Evolutionary conservation across 2,888 invertebrate species (phyloP).

Genomic region (Drosophila meridiana): DNA sequence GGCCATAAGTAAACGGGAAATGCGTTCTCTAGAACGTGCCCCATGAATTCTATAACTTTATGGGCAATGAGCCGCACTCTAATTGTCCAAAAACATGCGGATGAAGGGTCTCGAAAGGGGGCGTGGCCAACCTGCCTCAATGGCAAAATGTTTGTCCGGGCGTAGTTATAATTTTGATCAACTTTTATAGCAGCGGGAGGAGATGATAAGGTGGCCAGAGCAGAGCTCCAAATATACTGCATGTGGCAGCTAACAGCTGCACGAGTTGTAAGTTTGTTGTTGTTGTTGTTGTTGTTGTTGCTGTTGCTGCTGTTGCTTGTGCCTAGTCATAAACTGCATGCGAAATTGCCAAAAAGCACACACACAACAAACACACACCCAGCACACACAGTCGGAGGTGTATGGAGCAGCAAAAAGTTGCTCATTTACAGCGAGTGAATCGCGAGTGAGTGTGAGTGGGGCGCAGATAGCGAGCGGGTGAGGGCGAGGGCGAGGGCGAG

Average conservation of each 20-base stretch:
- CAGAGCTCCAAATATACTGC: slow-evolving; percentile 28
- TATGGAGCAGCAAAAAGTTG: slow-evolving; percentile 60
- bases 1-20: slow-evolving; percentile 74
- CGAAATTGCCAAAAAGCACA: slow-evolving; percentile 73
- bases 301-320: slow-evolving; percentile 35
- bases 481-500: slow-evolving; percentile 18
- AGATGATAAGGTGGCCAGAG: not conserved
- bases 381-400: slow-evolving; percentile 22
- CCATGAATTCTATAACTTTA: slow-evolving; percentile 79
- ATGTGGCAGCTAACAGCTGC: slow-evolving; percentile 67
- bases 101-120: not conserved
- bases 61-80: slow-evolving; percentile 74
- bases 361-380: slow-evolving; percentile 30
- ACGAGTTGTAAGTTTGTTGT: slow-evolving; percentile 47
- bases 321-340: slow-evolving; percentile 75
- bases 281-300: slow-evolving; percentile 30
- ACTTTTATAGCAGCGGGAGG: slow-evolving; percentile 62
- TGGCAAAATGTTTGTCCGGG: slow-evolving; percentile 56
- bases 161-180: slow-evolving; percentile 80
- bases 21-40: slow-evolving; percentile 64
- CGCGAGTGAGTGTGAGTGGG: not conserved
- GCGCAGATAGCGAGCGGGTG: not conserved
- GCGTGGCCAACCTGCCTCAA: slow-evolving; percentile 42
- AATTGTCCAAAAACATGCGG: slow-evolving; percentile 59
- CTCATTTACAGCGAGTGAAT: slow-evolving; percentile 63